Base-by-base conservation (phyloP, 2,113 vertebrate species). In the Mugil cephalus region DNA sequence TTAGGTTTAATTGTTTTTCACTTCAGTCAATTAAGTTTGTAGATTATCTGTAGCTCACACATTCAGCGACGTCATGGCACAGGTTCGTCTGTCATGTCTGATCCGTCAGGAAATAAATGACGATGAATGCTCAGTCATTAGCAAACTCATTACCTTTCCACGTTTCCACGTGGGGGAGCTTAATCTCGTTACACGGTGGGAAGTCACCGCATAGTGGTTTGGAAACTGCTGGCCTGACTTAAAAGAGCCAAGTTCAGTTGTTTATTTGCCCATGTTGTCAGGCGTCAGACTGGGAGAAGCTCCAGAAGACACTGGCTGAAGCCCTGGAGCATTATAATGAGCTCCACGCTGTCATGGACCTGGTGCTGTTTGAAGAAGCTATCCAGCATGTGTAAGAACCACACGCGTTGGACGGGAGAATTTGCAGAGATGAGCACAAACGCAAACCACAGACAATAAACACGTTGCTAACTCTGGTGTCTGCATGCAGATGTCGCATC, bases 251-350 rank as follows among this genome's bases (percentile, higher is more conserved):
- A 67, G n/a, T 79, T 64, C 3, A 45, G 70, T 73, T 67, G 19
- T 80, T 64, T 76, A 18, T 79, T 80, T 59, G 15, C 34, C 17
- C 8, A 46, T 84, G 92, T 90, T 93, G 91, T 76, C 90, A 92
- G 34, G 86, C 91, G 74, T 94, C 93, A 80, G 95, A 97, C 88
- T 95, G 95, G 95, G 94, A 96, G 88, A 95, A 94, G 88, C 94
- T 97, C 88, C 95, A 94, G 90, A 94, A 95, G 94, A 96, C 95
- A 59, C 94, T 97, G 90, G 94, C 84, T 63, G 94, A 95, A 53
- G 92, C 87, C 7, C 65, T 95, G 89, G 94, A 96, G 89, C 94
- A 93, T 86, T 94, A 95, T 88, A 94, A 91, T 54, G 92, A 96
- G 86, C 84, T 95, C 60, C 88, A 93, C 11, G 92, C 93, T 52